phyloP scores from a whole-genome alignment of 2,888 invertebrate species.

The Cheilosia scutellata region DNA sequence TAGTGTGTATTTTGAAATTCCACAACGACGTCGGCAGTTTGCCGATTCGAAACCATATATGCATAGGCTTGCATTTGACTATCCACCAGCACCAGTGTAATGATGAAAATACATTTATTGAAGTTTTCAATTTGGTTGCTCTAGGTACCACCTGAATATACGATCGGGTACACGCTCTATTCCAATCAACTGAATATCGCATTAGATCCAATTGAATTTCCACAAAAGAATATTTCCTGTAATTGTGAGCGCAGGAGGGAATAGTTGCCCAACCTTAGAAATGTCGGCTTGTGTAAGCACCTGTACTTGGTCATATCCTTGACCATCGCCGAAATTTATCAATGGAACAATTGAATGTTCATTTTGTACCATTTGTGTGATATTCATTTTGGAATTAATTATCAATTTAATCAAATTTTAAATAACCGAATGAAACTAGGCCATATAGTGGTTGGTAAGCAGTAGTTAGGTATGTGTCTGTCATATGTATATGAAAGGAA shows the following conservation, averaged over 20 bases:
- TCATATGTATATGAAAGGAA: not conserved
- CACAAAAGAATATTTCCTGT: constrained; percentile 35
- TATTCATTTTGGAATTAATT: constrained; percentile 51
- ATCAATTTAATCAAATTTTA: constrained; percentile 39
- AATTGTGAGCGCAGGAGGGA: not conserved
- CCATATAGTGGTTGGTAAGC: too few species aligned
- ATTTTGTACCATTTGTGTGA: constrained; percentile 29
- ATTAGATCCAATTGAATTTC: constrained; percentile 54
- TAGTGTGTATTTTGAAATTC: constrained; percentile 19
- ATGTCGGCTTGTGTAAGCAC: not conserved
- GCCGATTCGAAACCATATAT: constrained; percentile 17
- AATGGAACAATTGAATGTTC: constrained; percentile 26
- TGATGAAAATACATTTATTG: constrained; percentile 41
- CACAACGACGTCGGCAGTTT: constrained; percentile 10
- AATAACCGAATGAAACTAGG: not conserved
- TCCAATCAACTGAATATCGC: constrained; percentile 60
- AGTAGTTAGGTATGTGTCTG: too few species aligned
- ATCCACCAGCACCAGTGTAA: not conserved
- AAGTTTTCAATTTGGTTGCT: constrained; percentile 10
- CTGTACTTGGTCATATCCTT: not conserved
- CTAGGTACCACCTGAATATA: not conserved
- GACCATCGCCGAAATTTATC: constrained; percentile 11
- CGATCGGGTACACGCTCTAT: not conserved
- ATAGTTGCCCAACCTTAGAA: constrained; percentile 1
- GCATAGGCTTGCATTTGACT: not conserved